phyloP scores from a whole-genome alignment of 2,797 vertebrate genomes.

The Delichon dasypus region DNA sequence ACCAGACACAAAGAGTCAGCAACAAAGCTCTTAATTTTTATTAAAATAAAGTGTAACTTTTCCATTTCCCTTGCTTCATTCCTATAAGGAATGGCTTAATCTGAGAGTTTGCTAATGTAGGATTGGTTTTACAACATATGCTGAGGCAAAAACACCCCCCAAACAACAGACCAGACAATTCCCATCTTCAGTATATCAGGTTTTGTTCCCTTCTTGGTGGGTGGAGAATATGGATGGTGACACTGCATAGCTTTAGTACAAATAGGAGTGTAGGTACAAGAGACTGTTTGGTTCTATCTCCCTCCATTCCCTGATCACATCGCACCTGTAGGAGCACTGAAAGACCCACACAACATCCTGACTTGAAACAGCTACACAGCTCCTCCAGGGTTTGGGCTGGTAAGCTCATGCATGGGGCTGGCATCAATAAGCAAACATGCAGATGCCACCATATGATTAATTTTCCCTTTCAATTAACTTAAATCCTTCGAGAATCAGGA shows the following conservation, averaged over 20 bases:
- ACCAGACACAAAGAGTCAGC: background rate
- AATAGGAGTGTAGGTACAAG: background rate
- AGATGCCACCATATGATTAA: background rate
- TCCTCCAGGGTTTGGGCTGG: background rate
- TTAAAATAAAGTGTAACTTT: conserved; percentile 36
- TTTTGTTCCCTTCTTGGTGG: background rate
- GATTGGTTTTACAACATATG: background rate
- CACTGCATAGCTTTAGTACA: background rate
- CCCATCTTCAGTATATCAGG: background rate
- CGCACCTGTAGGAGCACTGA: background rate
- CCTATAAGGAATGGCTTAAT: background rate
- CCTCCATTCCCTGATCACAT: background rate
- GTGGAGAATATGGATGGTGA: background rate
- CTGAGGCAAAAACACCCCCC: background rate
- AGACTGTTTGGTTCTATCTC: background rate
- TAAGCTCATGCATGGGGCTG: background rate
- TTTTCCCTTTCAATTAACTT: background rate
- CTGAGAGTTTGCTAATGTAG: background rate
- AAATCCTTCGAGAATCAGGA: background rate
- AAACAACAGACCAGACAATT: background rate
- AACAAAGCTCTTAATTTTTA: conserved; percentile 21
- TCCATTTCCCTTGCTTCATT: background rate
- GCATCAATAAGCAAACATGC: background rate
- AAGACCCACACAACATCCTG: background rate
- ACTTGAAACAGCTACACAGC: background rate